Percentiles rank a stretch among this genome's conserved stretches.
Conservation (phyloP, 2,113 vertebrate genomes). For the Suricata suricatta region DNA sequence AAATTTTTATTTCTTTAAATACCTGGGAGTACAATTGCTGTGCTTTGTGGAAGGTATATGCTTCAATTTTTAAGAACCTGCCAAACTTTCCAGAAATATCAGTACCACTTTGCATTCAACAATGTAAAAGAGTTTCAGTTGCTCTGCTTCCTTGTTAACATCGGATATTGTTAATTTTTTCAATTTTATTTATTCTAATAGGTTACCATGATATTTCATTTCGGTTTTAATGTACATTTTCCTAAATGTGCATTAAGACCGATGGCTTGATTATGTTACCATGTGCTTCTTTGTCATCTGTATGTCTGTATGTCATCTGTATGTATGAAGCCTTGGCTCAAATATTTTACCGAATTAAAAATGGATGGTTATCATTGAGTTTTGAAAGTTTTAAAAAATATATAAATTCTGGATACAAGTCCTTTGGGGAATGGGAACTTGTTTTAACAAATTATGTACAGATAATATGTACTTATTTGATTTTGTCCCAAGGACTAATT, state of each 20-base stretch:
- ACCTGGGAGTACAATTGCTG: neutral
- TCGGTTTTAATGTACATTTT: neutral
- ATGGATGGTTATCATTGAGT: neutral
- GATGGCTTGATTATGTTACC: neutral
- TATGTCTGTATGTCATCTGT: neutral
- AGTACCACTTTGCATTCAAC: neutral
- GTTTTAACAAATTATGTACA: neutral
- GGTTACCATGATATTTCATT: neutral
- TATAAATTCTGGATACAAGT: neutral
- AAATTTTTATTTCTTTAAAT: neutral
- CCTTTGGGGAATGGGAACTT: neutral
- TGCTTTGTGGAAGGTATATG: neutral
- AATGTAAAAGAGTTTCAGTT: neutral
- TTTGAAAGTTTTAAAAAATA: neutral
- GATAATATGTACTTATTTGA: neutral
- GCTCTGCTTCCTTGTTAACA: neutral
- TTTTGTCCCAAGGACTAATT: neutral
- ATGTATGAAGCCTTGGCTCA: neutral
- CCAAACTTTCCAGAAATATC: neutral
- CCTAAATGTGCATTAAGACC: neutral
- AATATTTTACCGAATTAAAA: neutral
- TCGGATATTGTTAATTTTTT: neutral
- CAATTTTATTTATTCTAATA: neutral
- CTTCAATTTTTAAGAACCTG: neutral
- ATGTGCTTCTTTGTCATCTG: neutral